Conservation (phyloP, 2,797 vertebrate species). For the Nannoperca obscura region DNA sequence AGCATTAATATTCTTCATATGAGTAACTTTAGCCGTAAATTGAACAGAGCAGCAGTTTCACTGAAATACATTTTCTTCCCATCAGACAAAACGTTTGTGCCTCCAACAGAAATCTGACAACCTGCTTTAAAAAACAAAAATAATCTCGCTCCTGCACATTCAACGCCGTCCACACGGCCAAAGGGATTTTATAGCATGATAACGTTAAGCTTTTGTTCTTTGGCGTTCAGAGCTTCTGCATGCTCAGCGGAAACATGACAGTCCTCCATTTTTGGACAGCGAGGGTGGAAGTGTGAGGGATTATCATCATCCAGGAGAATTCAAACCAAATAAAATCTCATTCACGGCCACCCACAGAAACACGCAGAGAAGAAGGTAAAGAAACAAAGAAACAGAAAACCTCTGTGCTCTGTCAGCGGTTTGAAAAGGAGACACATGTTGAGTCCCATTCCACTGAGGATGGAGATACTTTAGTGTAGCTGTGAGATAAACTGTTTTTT, state of each 20-base stretch:
- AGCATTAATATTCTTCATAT: not conserved
- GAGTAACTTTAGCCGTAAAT: too few relatives aligned
- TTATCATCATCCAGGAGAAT: conserved; percentile 31
- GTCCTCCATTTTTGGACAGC: conserved; percentile 21
- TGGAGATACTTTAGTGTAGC: not conserved
- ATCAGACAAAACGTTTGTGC: not conserved
- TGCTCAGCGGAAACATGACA: conserved; percentile 29
- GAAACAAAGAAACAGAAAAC: conserved; percentile 9
- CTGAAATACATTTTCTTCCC: not conserved
- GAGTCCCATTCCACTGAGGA: not conserved
- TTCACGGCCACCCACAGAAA: conserved; percentile 48
- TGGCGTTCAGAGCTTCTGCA: conserved; percentile 35
- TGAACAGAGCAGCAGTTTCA: not conserved
- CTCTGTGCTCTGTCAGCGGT: conserved; percentile 21
- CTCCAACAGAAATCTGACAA: not conserved
- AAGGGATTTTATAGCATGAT: conserved; percentile 1
- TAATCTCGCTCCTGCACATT: conserved; percentile 15
- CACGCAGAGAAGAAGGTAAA: conserved; percentile 6
- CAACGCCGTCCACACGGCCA: not conserved
- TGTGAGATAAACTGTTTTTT: not conserved
- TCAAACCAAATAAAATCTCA: conserved; percentile 17
- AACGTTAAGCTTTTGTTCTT: not conserved
- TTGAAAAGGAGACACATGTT: conserved; percentile 11
- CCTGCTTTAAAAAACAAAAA: not conserved
- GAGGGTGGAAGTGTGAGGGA: conserved; percentile 40